Base-by-base conservation (phyloP, 2,888 invertebrate genomes). In the Drosophila siamana region DNA sequence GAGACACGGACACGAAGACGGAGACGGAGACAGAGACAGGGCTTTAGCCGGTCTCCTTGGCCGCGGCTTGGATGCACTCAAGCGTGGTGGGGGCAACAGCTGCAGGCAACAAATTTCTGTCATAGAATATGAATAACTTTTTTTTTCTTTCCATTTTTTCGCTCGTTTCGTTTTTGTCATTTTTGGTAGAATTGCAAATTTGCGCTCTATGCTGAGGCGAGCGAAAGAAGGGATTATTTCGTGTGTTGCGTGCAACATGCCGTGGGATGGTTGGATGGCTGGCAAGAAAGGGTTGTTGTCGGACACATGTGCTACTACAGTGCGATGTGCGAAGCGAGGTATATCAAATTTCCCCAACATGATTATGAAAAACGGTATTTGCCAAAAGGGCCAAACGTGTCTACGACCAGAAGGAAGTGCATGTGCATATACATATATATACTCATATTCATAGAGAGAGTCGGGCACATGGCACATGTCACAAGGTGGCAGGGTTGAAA, bases 311-410 rank as follows among this genome's bases (percentile, higher is more conserved):
- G 75, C 46, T 61, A 61, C 19, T 7, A 16, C 51, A 60, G 59
- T 26, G 36, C 22, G 22, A 2, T 46, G 41, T 30, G 24, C n/a
- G n/a, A 11, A 33, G 41, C 40, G 65, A 80, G 80, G 67, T 61
- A 76, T 86, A 83, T 82, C 76, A 73, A 82, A 83, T 82, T 86
- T 83, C 82, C 77, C 48, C 50, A 69, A 75, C 78, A 79, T 77
- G 74, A 67, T 81, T 76, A 77, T 81, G 78, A 81, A 81, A 41
- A 78, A 76, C 69, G 69, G 41, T 38, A 57, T 70, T 71, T 56
- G 60, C 43, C 51, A 63, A 60, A 26, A 47, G 71, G 66, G 43
- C 33, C 56, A 66, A 66, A 48, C 56, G 71, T 36, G 41, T 24
- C 41, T 16, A n/a, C 30, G 57, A 60, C 41, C 16, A 19, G 24